Conservation (phyloP, 92 coral and sea anemone species). For the Virgularia gustaviana region DNA sequence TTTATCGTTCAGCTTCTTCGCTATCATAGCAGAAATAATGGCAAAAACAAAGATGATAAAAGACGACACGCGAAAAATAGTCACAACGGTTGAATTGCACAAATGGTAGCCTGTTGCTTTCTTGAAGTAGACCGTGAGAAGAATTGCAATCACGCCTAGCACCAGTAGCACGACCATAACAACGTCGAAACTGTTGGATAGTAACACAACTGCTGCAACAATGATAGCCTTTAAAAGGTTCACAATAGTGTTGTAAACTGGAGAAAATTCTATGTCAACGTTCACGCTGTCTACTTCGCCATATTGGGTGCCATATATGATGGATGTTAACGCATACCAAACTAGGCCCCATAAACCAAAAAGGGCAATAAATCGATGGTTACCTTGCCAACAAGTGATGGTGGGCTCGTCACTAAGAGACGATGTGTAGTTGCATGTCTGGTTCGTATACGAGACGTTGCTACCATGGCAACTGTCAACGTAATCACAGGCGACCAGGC, state of each 20-base stretch:
- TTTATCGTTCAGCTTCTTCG: slow-evolving; percentile 49
- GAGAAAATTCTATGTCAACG: slow-evolving; percentile 87
- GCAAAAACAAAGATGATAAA: slow-evolving; percentile 66
- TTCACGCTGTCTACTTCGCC: slow-evolving; percentile 90
- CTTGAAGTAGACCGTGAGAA: slow-evolving; percentile 68
- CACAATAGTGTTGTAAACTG: slow-evolving; percentile 72
- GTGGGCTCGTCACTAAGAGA: slow-evolving; percentile 65
- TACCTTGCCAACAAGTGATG: slow-evolving; percentile 78
- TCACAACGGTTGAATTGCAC: slow-evolving; percentile 76
- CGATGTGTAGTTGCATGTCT: slow-evolving; percentile 17
- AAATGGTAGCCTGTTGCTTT: slow-evolving; percentile 51
- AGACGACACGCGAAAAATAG: slow-evolving; percentile 73
- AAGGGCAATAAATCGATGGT: slow-evolving; percentile 71
- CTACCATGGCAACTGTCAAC: slow-evolving; percentile 27
- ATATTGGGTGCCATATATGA: slow-evolving; percentile 84
- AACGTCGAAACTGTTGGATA: slow-evolving; percentile 49
- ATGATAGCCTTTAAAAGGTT: slow-evolving; percentile 78
- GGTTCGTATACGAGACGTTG: slow-evolving; percentile 17
- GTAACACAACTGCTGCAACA: slow-evolving; percentile 85
- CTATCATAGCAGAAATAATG: slow-evolving; percentile 65
- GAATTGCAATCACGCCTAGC: slow-evolving; percentile 60
- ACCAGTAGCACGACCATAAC: slow-evolving; percentile 55
- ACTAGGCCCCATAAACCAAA: slow-evolving; percentile 83
- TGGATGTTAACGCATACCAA: slow-evolving; percentile 89
- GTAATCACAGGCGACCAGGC: slow-evolving; percentile 82